Base-by-base conservation (phyloP, 2,113 vertebrate species). In the Chauna torquata region DNA sequence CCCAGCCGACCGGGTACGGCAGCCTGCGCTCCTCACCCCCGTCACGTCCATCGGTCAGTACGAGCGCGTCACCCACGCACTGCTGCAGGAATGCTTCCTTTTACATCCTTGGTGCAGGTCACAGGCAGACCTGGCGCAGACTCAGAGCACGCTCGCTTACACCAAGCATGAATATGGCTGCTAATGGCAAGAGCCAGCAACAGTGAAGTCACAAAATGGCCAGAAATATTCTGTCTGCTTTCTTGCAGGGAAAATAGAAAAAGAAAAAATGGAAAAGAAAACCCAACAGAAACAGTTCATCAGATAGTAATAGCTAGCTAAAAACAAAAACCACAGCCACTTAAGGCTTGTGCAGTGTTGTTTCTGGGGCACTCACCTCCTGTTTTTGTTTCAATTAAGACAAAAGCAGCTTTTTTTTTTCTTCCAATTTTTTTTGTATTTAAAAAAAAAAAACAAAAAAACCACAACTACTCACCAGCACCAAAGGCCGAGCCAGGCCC, bases 311-410 rank as follows among this genome's bases (percentile, higher is more conserved):
- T 3, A 90, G 74, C 78, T 25, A 72, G 58, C 27, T 85, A 70
- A 92, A 88, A 92, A 93, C 72, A 88, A 78, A 97, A 96, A 83
- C 88, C 96, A 94, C 96, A 96, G 85, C 45, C 82, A 61, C 92
- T n/a, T 19, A 20, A 28, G 50, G 66, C 71, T 58, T 38, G 36
- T 28, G 58, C 38, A 15, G 55, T 11, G n/a, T 77, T 74, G 45
- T 71, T 94, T 75, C 90, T 88, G 88, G 79, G 79, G 88, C 90
- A 34, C 69, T 81, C 79, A 62, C 47, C 93, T 92, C 90, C 71
- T 88, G 64, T 1, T 90, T 92, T 90, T 86, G 86, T 88, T 96
- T 94, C 82, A 83, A 20, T 78, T 71, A 58, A 92, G 66, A 94
- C 87, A 94, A 95, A 96, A 92, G 50, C 7, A 47, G 1, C 18